phyloP scores from a whole-genome alignment of 2,888 invertebrate species.

The Athalia cordata region DNA sequence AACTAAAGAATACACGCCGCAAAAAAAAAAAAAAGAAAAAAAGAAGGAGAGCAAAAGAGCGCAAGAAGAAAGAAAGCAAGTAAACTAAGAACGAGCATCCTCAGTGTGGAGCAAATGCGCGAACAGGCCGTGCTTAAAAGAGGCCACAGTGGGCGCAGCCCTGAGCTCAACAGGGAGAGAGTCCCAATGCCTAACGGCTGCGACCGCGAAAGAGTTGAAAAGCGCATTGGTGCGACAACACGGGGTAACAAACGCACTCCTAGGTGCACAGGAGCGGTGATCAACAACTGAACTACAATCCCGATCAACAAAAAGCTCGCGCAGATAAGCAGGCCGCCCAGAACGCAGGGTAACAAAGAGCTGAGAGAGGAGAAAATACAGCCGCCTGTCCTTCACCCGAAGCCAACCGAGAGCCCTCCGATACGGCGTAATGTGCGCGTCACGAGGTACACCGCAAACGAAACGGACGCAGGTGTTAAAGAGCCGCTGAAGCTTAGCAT shows the following conservation, averaged over 20 bases:
- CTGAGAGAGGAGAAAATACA: not conserved
- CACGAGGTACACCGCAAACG: not conserved
- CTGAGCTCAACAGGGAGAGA: not conserved
- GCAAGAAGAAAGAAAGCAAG: no score
- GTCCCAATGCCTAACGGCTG: not conserved
- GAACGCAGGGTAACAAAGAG: not conserved
- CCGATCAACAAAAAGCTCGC: not conserved
- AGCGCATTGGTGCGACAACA: not conserved
- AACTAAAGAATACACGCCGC: not conserved
- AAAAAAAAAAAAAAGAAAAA: no score
- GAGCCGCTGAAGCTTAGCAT: constrained; percentile 11
- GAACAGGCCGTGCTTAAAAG: not conserved
- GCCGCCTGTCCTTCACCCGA: not conserved
- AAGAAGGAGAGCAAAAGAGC: not conserved
- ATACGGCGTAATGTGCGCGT: constrained; percentile 22
- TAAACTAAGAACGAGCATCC: not conserved
- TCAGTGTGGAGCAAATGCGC: not conserved
- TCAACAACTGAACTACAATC: not conserved
- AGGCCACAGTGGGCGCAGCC: not conserved
- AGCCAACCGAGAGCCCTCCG: constrained; percentile 3
- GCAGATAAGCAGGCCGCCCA: not conserved
- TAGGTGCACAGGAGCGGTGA: not conserved
- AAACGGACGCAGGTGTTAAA: constrained; percentile 14
- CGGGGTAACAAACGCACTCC: not conserved
- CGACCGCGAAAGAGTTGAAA: not conserved